Evolutionary conservation across 2,888 invertebrate species (phyloP).

Genomic region (Monoplex corrugatus): DNA sequence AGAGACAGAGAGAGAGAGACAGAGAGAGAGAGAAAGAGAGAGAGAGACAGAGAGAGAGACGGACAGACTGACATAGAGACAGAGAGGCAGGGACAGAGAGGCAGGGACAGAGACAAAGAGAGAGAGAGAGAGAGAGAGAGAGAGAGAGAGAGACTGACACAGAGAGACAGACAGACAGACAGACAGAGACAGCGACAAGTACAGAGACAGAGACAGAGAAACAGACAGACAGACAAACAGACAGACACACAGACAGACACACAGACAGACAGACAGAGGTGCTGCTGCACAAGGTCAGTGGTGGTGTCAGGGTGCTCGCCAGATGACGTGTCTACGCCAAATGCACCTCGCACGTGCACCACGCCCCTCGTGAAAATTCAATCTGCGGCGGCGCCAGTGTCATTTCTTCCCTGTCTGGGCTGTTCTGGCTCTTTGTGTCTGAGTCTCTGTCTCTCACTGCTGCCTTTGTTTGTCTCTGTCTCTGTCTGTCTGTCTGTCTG

Average conservation of each 20-base stretch:
- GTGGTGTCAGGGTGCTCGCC: no score
- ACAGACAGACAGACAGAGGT: no score
- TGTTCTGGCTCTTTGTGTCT: not conserved
- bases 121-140: conserved; percentile 36
- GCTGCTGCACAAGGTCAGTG: no score
- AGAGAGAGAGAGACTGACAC: conserved; percentile 43
- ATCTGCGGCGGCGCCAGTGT: no score
- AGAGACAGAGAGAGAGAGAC: conserved; percentile 30
- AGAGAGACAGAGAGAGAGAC: not conserved
- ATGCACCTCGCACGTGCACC: not conserved
- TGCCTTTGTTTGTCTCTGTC: no score
- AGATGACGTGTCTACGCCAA: not conserved
- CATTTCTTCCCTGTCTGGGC: no score
- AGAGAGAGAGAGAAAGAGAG: conserved; percentile 24
- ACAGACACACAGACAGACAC: no score
- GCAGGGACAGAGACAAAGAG: not conserved
- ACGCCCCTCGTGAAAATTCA: no score
- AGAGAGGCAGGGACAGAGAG: not conserved
- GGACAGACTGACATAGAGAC: not conserved
- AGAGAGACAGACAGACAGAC: conserved; percentile 20
- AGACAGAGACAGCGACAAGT: not conserved
- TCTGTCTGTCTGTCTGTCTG: not conserved
- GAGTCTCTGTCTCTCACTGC: not conserved
- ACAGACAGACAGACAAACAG: no score
- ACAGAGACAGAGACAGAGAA: no score